Conservation (phyloP, 2,113 vertebrate species). For the Festucalex cinctus region DNA sequence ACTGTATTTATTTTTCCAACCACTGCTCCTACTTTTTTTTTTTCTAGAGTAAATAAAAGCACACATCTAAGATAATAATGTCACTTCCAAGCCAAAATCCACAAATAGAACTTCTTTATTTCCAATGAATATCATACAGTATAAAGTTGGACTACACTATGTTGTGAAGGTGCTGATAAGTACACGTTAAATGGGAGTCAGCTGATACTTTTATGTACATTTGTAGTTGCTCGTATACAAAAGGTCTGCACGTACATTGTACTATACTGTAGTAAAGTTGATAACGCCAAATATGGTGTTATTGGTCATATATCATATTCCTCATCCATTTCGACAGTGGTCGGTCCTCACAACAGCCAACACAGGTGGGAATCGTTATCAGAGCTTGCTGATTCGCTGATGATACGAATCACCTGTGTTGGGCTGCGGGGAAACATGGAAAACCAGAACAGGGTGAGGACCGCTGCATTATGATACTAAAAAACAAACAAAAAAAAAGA, state of each 20-base stretch:
- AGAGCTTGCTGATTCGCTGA: too few relatives aligned
- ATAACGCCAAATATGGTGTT: constrained; percentile 18
- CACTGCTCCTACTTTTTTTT: neutral
- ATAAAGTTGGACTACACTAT: constrained; percentile 11
- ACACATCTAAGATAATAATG: neutral
- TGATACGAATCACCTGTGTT: too few relatives aligned
- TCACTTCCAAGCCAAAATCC: neutral
- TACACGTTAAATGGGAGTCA: constrained; percentile 44
- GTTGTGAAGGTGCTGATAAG: constrained; percentile 49
- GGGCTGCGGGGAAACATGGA: too few relatives aligned
- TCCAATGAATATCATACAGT: constrained; percentile 26
- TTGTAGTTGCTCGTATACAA: constrained; percentile 49
- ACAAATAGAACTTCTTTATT: constrained; percentile 62
- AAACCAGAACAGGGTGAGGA: too few relatives aligned
- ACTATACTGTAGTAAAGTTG: constrained; percentile 38
- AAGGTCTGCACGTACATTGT: constrained; percentile 36
- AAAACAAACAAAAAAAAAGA: too few relatives aligned
- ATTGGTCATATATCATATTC: constrained; percentile 11
- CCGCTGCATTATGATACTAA: too few relatives aligned
- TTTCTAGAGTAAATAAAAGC: neutral
- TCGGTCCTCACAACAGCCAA: too few relatives aligned
- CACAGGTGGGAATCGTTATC: too few relatives aligned
- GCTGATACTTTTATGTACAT: constrained; percentile 46
- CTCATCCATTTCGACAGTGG: too few relatives aligned
- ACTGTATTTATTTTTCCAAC: constrained; percentile 1